Percentiles rank a stretch among this genome's conserved stretches.
Evolutionary conservation across 2,113 vertebrate species (phyloP).

Genomic region (Lepisosteus osseus): DNA sequence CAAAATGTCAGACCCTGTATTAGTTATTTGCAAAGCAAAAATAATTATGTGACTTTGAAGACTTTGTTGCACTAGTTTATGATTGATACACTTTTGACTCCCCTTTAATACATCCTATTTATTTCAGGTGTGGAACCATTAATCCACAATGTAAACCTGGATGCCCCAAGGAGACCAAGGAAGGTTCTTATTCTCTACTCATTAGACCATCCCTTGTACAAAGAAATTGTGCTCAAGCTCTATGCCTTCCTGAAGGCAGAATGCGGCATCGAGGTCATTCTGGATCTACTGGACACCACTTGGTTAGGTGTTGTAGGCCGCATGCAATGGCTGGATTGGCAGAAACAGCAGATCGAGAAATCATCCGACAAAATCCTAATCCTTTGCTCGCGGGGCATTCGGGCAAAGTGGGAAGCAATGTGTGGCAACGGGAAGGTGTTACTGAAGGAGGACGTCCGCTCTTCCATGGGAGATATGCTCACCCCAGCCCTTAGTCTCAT

Average conservation of each 20-base stretch:
- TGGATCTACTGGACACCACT: slow-evolving; percentile 80
- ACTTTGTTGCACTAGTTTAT: too few relatives aligned
- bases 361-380: slow-evolving; percentile 80
- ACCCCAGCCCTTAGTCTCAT: slow-evolving; percentile 84
- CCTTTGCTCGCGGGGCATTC: slow-evolving; percentile 84
- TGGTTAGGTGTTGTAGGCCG: slow-evolving; percentile 74
- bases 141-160: too few relatives aligned
- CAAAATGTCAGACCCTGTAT: too few relatives aligned
- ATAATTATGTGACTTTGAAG: too few relatives aligned
- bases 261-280: slow-evolving; percentile 82
- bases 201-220: slow-evolving; percentile 81
- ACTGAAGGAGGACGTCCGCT: slow-evolving; percentile 72
- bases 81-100: too few relatives aligned
- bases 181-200: slow-evolving; percentile 90
- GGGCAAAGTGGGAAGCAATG: slow-evolving; percentile 89
- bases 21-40: too few relatives aligned
- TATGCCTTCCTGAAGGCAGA: slow-evolving; percentile 80
- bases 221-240: slow-evolving; percentile 85
- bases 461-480: slow-evolving; percentile 79
- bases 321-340: slow-evolving; percentile 81
- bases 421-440: slow-evolving; percentile 62
- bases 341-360: slow-evolving; percentile 74
- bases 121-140: too few relatives aligned
- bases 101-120: too few relatives aligned
- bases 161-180: slow-evolving; percentile 29